Conservation (phyloP, 2,888 invertebrate genomes). For the Caenorhabditis zanzibari region DNA sequence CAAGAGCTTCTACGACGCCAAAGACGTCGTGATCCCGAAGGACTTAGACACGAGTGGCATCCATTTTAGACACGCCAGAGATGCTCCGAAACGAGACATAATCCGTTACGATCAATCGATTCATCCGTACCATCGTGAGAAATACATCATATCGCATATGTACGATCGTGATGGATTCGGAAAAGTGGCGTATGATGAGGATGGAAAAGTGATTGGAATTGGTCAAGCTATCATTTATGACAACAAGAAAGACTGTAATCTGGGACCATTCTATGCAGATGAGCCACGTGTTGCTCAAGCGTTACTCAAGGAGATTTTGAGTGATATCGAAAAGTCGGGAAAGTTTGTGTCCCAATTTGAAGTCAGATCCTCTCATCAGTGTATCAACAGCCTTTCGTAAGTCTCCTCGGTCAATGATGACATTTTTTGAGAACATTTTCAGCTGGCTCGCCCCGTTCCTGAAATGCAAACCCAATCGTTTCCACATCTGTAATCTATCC, state of each 20-base stretch:
- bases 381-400: constrained; percentile 26
- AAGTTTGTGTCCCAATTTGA: constrained; percentile 30
- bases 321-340: constrained; percentile 32
- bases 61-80: constrained; percentile 15
- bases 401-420: too few species aligned
- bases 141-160: constrained; percentile 37
- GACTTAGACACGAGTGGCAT: constrained; percentile 13
- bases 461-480: constrained; percentile 19
- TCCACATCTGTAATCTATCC: constrained; percentile 21
- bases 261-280: constrained; percentile 44
- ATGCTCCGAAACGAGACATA: constrained; percentile 35
- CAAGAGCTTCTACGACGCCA: constrained; percentile 13
- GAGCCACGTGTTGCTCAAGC: constrained; percentile 38
- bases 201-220: constrained; percentile 30
- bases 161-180: constrained; percentile 36
- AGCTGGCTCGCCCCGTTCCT: constrained; percentile 53
- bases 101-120: constrained; percentile 34
- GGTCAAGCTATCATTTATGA: constrained; percentile 32
- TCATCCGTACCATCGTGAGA: constrained; percentile 42
- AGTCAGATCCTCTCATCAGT: constrained; percentile 30
- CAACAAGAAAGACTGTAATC: constrained; percentile 31
- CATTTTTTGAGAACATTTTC: constrained; percentile 11
- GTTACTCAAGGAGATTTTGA: constrained; percentile 29
- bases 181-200: constrained; percentile 35
- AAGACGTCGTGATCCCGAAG: constrained; percentile 13